A percentile compares a stretch with the other conserved stretches of the same genome.
These are phyloP conservation scores for Eupleurogrammus muticus DNA, from an alignment of 2,797 vertebrate genomes.

Conservation along the genomic window DNA sequence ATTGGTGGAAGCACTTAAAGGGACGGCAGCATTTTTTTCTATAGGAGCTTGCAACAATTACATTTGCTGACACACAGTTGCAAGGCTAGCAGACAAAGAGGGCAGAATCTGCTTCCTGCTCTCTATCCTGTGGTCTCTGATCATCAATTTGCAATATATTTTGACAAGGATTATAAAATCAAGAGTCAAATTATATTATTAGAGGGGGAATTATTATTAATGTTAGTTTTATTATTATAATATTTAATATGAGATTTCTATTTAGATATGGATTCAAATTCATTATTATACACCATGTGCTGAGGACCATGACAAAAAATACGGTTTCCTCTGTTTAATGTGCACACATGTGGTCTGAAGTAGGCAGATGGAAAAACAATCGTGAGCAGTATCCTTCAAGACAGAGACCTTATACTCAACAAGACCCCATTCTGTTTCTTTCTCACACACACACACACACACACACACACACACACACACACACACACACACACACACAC, in stretches of 20 bases:
- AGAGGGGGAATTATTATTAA: no score
- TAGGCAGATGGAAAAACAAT: slow-evolving; percentile 80
- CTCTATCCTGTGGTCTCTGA: slow-evolving; percentile 59
- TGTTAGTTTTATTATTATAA: no score
- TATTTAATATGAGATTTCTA: no score
- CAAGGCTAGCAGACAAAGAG: slow-evolving; percentile 84
- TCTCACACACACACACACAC: no score
- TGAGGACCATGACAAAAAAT: slow-evolving; percentile 65
- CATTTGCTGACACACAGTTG: slow-evolving; percentile 84
- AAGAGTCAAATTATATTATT: slow-evolving; percentile 8
- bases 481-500: slow-evolving; percentile 34
- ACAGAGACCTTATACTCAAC: slow-evolving; percentile 57
- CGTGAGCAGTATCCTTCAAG: slow-evolving; percentile 63
- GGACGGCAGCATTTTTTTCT: slow-evolving; percentile 85
- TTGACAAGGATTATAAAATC: slow-evolving; percentile 51
- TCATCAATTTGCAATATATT: slow-evolving; percentile 59
- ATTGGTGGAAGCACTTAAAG: slow-evolving; percentile 91
- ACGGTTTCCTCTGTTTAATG: slow-evolving; percentile 70
- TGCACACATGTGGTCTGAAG: slow-evolving; percentile 65
- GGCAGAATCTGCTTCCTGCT: slow-evolving; percentile 69
- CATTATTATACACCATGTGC: slow-evolving; percentile 63
- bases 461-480: slow-evolving; percentile 13
- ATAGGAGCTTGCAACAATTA: slow-evolving; percentile 85
- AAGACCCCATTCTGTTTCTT: slow-evolving; percentile 30
- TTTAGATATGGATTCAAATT: slow-evolving; percentile 26